Conservation (phyloP, 2,113 vertebrate genomes). For the Lepidothrix coronata region DNA sequence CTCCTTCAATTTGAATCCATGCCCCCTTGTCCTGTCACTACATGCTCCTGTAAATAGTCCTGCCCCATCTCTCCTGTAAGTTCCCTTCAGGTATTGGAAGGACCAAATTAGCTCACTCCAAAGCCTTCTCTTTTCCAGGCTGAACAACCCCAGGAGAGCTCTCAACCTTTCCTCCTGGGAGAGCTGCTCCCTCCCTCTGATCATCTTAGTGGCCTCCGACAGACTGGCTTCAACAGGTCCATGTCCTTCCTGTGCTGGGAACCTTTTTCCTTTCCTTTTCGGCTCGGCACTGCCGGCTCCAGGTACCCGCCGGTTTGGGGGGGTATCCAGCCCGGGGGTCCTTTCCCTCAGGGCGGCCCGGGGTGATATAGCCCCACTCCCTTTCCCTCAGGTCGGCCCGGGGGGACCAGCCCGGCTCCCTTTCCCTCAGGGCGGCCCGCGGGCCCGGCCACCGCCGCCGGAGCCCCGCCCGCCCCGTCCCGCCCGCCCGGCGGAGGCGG, state of each 20-base stretch:
- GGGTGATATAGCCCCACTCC: too few relatives aligned
- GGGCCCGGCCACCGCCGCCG: too few relatives aligned
- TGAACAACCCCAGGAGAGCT: background rate
- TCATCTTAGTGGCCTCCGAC: background rate
- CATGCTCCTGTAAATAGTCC: too few relatives aligned
- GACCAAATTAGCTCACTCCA: background rate
- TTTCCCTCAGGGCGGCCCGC: too few relatives aligned
- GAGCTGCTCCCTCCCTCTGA: background rate
- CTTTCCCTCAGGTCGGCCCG: too few relatives aligned
- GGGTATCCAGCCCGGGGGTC: accelerated
- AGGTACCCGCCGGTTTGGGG: accelerated
- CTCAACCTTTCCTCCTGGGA: background rate
- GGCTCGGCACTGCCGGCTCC: background rate
- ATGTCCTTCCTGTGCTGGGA: background rate
- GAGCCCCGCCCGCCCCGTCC: too few relatives aligned
- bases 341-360: too few relatives aligned
- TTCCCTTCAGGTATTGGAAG: background rate
- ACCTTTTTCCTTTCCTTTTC: background rate
- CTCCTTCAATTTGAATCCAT: background rate
- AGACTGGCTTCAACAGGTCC: accelerated
- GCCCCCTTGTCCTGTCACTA: background rate
- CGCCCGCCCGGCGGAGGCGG: background rate
- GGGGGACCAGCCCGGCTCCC: too few relatives aligned
- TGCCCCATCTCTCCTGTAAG: background rate
- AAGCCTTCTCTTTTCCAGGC: background rate